These are phyloP conservation scores for Glaucidium brasilianum DNA, from an alignment of 2,113 vertebrate species.

Conservation along the genomic window DNA sequence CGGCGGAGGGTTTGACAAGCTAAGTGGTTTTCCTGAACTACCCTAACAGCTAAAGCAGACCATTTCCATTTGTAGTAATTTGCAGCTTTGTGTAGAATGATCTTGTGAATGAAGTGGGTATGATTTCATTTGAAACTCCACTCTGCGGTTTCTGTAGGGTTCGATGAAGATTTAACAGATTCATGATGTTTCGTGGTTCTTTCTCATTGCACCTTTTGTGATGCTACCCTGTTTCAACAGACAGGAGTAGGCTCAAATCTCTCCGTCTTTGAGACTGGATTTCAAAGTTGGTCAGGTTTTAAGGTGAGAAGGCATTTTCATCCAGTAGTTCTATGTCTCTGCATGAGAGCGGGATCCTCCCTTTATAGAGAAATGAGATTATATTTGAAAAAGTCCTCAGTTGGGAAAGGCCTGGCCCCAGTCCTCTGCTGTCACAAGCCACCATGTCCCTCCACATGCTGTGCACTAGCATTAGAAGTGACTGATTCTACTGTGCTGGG, in stretches of 20 bases:
- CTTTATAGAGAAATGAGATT: neutral
- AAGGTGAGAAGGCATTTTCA: neutral
- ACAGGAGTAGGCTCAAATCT: neutral
- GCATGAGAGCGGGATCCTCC: neutral
- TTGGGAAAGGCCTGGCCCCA: neutral
- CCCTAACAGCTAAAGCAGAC: neutral
- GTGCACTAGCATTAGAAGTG: accelerated
- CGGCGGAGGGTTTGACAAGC: neutral
- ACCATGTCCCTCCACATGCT: accelerated
- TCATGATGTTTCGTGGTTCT: accelerated
- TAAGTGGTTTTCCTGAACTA: neutral
- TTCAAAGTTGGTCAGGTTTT: neutral
- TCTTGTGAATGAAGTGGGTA: neutral
- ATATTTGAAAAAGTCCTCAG: neutral
- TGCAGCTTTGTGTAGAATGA: neutral
- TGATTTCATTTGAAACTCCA: neutral
- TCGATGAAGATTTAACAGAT: neutral
- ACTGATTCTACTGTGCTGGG: neutral
- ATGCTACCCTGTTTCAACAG: neutral
- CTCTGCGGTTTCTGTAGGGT: neutral
- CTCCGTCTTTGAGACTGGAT: accelerated
- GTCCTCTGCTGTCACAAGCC: neutral
- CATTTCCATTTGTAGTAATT: neutral
- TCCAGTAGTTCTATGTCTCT: too few species aligned
- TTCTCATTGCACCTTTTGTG: neutral